These are phyloP conservation scores for Masticophis lateralis DNA, from an alignment of 2,797 vertebrate genomes.

Conservation along the genomic window DNA sequence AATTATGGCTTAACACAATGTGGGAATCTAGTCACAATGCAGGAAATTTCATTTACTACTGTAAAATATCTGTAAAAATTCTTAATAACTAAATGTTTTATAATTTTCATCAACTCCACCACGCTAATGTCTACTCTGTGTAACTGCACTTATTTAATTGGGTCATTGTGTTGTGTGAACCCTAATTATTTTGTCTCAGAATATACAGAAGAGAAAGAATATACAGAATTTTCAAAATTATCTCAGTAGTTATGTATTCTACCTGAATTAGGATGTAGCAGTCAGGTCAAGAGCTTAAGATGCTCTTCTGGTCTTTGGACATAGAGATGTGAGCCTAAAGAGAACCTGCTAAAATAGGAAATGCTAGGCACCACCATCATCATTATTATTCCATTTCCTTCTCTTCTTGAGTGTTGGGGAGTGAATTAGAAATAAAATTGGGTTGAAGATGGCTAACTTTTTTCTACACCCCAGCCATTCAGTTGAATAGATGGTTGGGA, in stretches of 20 bases:
- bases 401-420: background rate
- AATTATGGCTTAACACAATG: background rate
- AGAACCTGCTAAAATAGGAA: background rate
- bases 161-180: background rate
- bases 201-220: background rate
- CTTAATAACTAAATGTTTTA: background rate
- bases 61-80: background rate
- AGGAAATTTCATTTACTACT: background rate
- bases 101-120: background rate
- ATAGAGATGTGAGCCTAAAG: background rate
- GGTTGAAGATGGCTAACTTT: background rate
- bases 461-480: background rate
- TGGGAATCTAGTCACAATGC: background rate
- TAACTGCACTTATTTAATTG: background rate
- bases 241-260: background rate
- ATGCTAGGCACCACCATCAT: background rate
- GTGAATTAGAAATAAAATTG: background rate
- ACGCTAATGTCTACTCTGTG: background rate
- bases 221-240: background rate
- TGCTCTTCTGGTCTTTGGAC: background rate
- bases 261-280: background rate
- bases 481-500: background rate
- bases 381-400: background rate
- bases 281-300: background rate
- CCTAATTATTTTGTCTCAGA: background rate